phyloP scores from a whole-genome alignment of 1,140 invertebrate species.

The Nomia melanderi region DNA sequence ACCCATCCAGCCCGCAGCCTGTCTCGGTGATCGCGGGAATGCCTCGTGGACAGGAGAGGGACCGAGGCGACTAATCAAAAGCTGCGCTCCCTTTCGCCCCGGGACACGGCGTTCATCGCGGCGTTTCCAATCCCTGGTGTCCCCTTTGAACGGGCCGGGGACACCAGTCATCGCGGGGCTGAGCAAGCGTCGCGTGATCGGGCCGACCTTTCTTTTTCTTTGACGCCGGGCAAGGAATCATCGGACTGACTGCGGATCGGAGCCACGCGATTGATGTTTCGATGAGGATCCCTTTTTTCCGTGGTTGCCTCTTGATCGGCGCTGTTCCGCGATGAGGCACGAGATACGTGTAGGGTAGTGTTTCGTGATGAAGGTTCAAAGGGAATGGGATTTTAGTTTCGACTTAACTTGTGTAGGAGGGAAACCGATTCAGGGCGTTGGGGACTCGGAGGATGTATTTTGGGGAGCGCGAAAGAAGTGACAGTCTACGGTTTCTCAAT shows the following conservation, averaged over 20 bases:
- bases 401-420: too few relatives aligned
- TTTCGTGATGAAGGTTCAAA: too few relatives aligned
- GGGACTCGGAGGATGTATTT: too few relatives aligned
- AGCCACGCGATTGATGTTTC: neutral
- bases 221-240: neutral
- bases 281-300: too few relatives aligned
- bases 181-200: neutral
- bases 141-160: neutral
- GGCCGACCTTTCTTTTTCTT: neutral
- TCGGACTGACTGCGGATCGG: neutral
- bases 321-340: too few relatives aligned
- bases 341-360: too few relatives aligned
- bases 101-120: neutral
- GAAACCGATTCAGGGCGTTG: too few relatives aligned
- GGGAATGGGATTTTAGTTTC: too few relatives aligned
- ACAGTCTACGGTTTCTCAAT: too few relatives aligned
- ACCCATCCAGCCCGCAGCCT: too few relatives aligned
- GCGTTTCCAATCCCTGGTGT: neutral
- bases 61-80: constrained; percentile 14
- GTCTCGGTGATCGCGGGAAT: neutral
- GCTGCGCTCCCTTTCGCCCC: neutral
- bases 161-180: neutral
- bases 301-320: too few relatives aligned
- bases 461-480: too few relatives aligned
- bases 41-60: neutral